Percentiles rank a stretch among this genome's conserved stretches.
These are phyloP conservation scores for Ormyrus thymus DNA, from an alignment of 2,888 invertebrate species.

Conservation along the genomic window DNA sequence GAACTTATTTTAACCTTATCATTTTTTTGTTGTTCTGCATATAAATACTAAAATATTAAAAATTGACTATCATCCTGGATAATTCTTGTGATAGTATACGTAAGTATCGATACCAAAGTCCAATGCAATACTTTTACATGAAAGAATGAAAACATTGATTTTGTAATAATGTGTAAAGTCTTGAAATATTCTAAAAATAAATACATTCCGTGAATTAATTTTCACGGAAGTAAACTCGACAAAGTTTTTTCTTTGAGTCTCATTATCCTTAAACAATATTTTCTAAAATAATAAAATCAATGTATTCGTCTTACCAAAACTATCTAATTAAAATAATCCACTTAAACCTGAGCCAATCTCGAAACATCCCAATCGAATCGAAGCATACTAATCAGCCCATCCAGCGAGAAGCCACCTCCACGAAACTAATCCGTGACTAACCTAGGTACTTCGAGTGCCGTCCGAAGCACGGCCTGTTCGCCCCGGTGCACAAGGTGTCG, in stretches of 20 bases:
- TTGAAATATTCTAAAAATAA: conserved; percentile 21
- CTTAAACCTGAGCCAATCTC: conserved; percentile 21
- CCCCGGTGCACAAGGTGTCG: conserved; percentile 92
- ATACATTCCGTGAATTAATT: background rate
- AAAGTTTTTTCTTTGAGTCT: background rate
- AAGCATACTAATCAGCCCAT: too few species aligned
- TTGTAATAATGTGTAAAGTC: background rate
- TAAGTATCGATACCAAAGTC: too few species aligned
- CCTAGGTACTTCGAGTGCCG: conserved; percentile 94
- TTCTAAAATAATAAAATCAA: conserved; percentile 8
- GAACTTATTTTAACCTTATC: too few species aligned
- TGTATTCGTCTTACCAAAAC: background rate
- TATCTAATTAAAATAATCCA: background rate
- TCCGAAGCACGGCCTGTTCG: conserved; percentile 94
- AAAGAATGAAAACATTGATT: conserved; percentile 23
- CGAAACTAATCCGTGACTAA: too few species aligned
- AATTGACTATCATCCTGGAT: too few species aligned
- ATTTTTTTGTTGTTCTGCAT: too few species aligned
- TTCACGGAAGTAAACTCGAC: background rate
- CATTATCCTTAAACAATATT: background rate
- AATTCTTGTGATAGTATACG: too few species aligned
- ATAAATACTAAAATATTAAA: too few species aligned
- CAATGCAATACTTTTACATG: too few species aligned
- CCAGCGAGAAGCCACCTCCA: too few species aligned
- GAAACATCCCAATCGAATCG: too few species aligned